Base-by-base conservation (phyloP, 1,140 invertebrate species). In the Pristionchus pacificus region DNA sequence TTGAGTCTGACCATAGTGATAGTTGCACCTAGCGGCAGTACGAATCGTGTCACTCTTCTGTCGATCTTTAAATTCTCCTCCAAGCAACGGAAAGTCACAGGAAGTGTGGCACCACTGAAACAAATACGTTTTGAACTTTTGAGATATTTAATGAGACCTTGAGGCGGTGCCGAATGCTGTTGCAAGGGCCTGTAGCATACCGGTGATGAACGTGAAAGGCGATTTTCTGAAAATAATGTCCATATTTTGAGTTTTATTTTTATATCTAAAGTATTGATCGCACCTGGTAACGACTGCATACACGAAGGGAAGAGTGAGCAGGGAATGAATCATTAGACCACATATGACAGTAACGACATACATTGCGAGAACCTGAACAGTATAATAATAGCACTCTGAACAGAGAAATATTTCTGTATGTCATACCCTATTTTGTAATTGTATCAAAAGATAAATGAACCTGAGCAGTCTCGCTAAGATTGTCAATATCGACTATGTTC, bases 111-210 rank as follows among this genome's bases (percentile, higher is more conserved):
- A 77, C 93, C 91, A 84, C 93, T 96, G 31, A 61, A 32, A 76
- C 32, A 79, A 74, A 67, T 49, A 77, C 24, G 6, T 14, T 77
- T 49, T 15, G 15, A 61, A 66, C 24, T 25, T 29, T 25, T 30
- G 14, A 30, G 30, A 14, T 61, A 57, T 63, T 72, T 86, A 10
- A 6, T 19, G 19, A 49, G 6, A 91, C 91, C 91, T 92, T n/a
- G 92, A 94, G 14, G 77, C 91, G 60, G 93, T 95, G 81, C 92
- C 92, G 83, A 95, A 94, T 33, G 92, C 93, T 0, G 93, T 95
- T 6, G 90, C 89, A 82, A 93, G 86, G 24, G 93, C 92, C 82
- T 94, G 92, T 72, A 90, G 88, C 87, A 95, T 91, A 80, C 91
- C 90, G 24, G 87, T 88, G 75, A 94, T 89, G 74, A 90, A 91